Base-by-base conservation (phyloP, 2,113 vertebrate genomes). In the Tragulus kanchil region DNA sequence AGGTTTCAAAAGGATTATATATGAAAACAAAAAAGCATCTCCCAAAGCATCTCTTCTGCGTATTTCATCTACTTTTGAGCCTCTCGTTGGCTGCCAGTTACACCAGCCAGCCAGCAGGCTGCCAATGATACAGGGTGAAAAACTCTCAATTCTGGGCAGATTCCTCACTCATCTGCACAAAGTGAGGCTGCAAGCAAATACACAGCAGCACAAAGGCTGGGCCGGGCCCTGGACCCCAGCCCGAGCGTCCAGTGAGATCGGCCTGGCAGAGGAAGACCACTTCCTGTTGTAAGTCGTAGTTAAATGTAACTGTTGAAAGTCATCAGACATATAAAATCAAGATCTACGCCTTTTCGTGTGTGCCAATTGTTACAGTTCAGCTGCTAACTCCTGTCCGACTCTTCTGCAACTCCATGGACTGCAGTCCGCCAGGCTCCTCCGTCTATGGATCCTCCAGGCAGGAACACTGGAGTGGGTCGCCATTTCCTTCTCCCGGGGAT, bases 151-250 rank as follows among this genome's bases (percentile, higher is more conserved):
- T 5, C 17, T 1, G 19, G 50, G 54, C 4, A 4, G 19, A 6
- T 1, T 8, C 0, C 16, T 9, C 8, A 5, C 50, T 8, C 25
- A 11, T 1, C 1, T 21, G 10, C 13, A 71, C 50, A 36, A 15
- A 36, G 50, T 0, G 26, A 19, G 26, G 89, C 36, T 7, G 6
- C 31, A 59, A 1, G 12, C 21, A 50, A 2, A 9, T 8, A 52
- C 3, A 6, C 1, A 12, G 1, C 0, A 1, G 64, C 9, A 42
- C 26, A 19, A 25, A 21, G 0, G 1, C 15, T 0, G 28, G 61
- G 25, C 17, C 4, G 8, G 52, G 3, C 21, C 5, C 31, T 0
- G 8, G 45, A 3, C 16, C 19, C 19, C 21, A 2, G 87, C 14
- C 61, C 7, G 1, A 5, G 31, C 31, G 10, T 11, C 48, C 64